Percentiles rank a stretch among this genome's conserved stretches.
Conservation (phyloP, 2,797 vertebrate genomes). For the Liasis olivaceus region DNA sequence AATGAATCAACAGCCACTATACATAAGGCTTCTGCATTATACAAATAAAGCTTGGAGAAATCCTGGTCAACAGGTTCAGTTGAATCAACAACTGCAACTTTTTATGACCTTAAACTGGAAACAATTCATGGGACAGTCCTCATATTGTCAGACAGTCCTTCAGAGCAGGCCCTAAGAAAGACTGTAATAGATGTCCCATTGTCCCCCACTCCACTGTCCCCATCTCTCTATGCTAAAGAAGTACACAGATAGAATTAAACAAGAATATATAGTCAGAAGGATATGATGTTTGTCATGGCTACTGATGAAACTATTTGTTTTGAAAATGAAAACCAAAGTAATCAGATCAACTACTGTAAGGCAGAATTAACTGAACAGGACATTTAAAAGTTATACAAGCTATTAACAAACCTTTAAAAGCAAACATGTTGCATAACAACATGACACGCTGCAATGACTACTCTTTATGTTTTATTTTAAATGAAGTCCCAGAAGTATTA, state of each 20-base stretch:
- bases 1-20: background rate
- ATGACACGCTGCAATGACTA: background rate
- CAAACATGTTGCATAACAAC: background rate
- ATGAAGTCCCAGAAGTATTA: slow-evolving; percentile 62
- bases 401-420: background rate
- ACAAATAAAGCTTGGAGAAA: background rate
- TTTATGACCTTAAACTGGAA: background rate
- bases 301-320: background rate
- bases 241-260: background rate
- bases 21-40: background rate
- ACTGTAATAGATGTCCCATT: background rate
- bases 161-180: background rate
- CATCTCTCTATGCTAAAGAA: background rate
- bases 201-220: background rate
- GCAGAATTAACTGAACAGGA: background rate
- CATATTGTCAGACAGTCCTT: background rate
- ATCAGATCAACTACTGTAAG: background rate
- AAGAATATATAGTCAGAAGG: background rate
- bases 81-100: background rate
- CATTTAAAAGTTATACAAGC: background rate
- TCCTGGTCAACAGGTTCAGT: background rate
- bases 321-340: background rate
- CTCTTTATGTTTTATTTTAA: slow-evolving; percentile 68
- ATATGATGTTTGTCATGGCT: background rate
- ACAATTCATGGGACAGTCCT: background rate